These are phyloP conservation scores for Lycaon pictus DNA, from an alignment of 2,113 vertebrate genomes.

Conservation along the genomic window DNA sequence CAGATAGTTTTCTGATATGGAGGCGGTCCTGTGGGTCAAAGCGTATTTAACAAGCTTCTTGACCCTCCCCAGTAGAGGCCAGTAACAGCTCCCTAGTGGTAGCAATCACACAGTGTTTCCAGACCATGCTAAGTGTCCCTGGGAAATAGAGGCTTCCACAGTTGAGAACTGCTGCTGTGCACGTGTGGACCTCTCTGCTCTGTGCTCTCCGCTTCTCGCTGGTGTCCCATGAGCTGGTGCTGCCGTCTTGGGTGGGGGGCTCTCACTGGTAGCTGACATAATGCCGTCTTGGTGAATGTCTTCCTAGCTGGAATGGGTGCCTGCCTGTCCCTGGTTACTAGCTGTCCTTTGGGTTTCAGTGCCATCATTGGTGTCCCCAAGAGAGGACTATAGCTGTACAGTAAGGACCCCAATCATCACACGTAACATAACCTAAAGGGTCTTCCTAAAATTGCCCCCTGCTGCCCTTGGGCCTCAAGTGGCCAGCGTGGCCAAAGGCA, in stretches of 20 bases:
- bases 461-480: too few species aligned
- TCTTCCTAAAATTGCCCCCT: not conserved
- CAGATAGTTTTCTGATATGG: not conserved
- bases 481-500: too few species aligned
- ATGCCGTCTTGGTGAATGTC: too few species aligned
- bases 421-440: not conserved
- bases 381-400: not conserved
- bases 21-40: not conserved
- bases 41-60: not conserved
- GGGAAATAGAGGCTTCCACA: not conserved
- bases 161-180: not conserved
- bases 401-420: not conserved
- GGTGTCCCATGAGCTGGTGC: rapidly evolving
- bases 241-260: too few species aligned
- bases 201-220: not conserved
- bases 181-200: rapidly evolving
- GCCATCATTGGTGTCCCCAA: not conserved
- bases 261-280: rapidly evolving
- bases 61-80: not conserved
- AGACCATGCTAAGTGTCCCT: not conserved
- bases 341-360: not conserved
- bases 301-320: not conserved
- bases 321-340: not conserved
- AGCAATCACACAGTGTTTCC: not conserved
- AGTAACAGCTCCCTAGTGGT: not conserved